These are phyloP conservation scores for Solenodon paradoxus DNA, from an alignment of 2,113 vertebrate genomes.

Conservation along the genomic window DNA sequence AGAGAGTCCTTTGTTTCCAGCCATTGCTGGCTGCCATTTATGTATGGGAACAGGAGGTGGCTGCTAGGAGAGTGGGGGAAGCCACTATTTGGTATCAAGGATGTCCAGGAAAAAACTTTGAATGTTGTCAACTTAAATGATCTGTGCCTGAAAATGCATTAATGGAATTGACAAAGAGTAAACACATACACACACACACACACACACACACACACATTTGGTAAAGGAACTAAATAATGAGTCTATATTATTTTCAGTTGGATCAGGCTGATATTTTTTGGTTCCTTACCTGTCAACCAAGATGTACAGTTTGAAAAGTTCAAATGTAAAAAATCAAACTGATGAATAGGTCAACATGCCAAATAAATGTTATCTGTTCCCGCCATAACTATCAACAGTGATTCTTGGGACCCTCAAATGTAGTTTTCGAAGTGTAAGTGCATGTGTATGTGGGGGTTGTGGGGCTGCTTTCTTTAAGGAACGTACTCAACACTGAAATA, in stretches of 20 bases:
- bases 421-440: not conserved
- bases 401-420: constrained; percentile 22
- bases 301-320: constrained; percentile 41
- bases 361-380: constrained; percentile 38
- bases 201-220: not conserved
- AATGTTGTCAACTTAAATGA: constrained; percentile 46
- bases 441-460: not conserved
- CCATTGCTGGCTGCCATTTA: constrained; percentile 81
- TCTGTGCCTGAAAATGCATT: constrained; percentile 9
- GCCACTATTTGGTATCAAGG: constrained; percentile 3
- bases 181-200: not conserved
- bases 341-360: not conserved
- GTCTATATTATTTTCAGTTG: not conserved
- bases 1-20: constrained; percentile 84
- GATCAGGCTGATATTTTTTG: not conserved
- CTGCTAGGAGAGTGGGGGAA: constrained; percentile 68
- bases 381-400: constrained; percentile 23
- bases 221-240: not conserved
- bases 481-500: not conserved
- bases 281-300: constrained; percentile 29
- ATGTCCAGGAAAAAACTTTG: constrained; percentile 35
- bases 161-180: not conserved
- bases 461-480: not conserved
- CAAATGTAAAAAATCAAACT: constrained; percentile 46
- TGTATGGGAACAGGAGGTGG: constrained; percentile 84